Percentiles rank a stretch among this genome's conserved stretches.
Conservation (phyloP, 2,113 vertebrate species). For the Lycaon pictus region DNA sequence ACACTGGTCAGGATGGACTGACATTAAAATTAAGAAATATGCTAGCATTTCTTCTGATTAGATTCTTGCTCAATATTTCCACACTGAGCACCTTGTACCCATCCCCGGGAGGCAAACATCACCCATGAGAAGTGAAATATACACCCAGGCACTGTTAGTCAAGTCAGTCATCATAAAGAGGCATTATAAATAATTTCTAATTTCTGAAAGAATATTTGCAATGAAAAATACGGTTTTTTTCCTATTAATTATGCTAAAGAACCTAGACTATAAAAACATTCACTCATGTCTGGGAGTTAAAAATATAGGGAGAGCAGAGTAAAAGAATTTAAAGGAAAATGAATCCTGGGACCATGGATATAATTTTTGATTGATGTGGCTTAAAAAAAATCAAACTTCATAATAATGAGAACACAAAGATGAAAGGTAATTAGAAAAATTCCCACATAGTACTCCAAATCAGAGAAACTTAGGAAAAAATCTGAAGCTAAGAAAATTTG, state of each 20-base stretch:
- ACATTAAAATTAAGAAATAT: not conserved
- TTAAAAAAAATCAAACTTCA: not conserved
- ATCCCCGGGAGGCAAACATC: not conserved
- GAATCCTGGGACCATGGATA: not conserved
- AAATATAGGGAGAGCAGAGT: not conserved
- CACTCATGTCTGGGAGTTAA: not conserved
- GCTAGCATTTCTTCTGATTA: not conserved
- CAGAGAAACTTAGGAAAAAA: not conserved
- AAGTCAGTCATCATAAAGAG: slow-evolving; percentile 7
- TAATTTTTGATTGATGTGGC: not conserved
- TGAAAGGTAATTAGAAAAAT: not conserved
- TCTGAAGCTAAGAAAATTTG: slow-evolving; percentile 20
- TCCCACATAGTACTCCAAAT: not conserved
- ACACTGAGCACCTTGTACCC: not conserved
- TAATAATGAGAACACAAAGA: not conserved
- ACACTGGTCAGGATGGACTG: not conserved
- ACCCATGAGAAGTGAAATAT: not conserved
- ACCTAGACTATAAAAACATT: not conserved
- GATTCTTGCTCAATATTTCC: not conserved
- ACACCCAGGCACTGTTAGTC: not conserved
- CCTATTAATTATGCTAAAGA: slow-evolving; percentile 16
- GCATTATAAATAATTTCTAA: slow-evolving; percentile 28
- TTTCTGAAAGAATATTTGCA: slow-evolving; percentile 35
- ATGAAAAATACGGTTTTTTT: slow-evolving; percentile 3
- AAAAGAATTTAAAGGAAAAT: slow-evolving; percentile 38